These are phyloP conservation scores for Poliocrania exsul DNA, from an alignment of 2,797 vertebrate genomes.

Conservation along the genomic window DNA sequence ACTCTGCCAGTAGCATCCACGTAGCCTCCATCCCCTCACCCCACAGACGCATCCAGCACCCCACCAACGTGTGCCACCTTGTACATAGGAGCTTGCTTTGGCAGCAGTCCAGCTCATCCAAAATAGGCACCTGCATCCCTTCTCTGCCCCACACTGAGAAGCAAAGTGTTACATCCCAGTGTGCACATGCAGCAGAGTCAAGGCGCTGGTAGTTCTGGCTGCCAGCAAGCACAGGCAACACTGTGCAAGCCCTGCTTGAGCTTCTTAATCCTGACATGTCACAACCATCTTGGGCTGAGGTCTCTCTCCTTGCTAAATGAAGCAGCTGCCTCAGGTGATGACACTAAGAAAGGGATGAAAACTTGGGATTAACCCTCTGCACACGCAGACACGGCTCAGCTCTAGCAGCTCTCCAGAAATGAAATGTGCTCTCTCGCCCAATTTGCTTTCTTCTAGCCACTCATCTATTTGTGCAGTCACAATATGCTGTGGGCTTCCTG, in stretches of 20 bases:
- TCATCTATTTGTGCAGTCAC: background rate
- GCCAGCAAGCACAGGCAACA: accelerated
- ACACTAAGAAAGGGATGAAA: accelerated
- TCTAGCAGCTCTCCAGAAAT: background rate
- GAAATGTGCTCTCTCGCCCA: background rate
- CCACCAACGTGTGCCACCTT: accelerated
- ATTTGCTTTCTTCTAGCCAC: background rate
- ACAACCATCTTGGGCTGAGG: background rate
- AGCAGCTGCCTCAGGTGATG: background rate
- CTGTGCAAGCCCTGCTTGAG: background rate
- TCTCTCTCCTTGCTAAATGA: background rate
- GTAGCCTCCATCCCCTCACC: accelerated
- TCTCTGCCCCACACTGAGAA: accelerated
- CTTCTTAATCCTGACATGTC: background rate
- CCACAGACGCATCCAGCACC: accelerated
- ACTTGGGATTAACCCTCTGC: background rate
- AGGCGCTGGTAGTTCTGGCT: accelerated
- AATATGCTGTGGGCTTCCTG: accelerated
- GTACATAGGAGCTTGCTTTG: accelerated
- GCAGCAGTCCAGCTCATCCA: accelerated
- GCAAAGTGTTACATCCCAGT: accelerated
- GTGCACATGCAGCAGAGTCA: accelerated
- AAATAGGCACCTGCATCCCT: accelerated
- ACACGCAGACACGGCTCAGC: accelerated
- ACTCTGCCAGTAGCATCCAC: accelerated